Conservation (phyloP, 2,888 invertebrate genomes). For the Andrena hattorfiana region DNA sequence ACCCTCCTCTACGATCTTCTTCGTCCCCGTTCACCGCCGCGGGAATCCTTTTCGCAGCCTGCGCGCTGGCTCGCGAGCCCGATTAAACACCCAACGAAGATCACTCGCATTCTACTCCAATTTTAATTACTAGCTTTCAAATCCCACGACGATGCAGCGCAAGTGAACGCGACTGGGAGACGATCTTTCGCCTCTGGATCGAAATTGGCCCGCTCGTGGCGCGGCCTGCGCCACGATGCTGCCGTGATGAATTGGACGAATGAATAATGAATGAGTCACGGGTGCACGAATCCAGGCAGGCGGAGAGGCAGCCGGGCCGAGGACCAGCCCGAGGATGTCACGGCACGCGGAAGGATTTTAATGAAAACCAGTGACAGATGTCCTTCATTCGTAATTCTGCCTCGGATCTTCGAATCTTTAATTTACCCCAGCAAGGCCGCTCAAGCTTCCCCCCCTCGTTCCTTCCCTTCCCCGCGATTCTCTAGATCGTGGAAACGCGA, state of each 20-base stretch:
- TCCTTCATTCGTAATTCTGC: constrained; percentile 51
- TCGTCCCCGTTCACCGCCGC: no score
- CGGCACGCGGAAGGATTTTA: constrained; percentile 59
- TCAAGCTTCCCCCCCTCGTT: not conserved
- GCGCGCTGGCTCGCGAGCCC: no score
- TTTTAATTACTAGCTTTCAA: not conserved
- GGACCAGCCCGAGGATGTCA: constrained; percentile 41
- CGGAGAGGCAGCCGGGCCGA: constrained; percentile 2
- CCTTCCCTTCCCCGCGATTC: not conserved
- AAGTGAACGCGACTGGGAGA: not conserved
- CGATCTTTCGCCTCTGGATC: constrained; percentile 14
- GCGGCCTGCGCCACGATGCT: constrained; percentile 15
- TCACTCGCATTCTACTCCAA: no score
- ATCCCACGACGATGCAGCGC: not conserved
- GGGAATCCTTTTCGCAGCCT: no score
- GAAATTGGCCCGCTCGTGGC: constrained; percentile 21
- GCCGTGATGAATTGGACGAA: constrained; percentile 56
- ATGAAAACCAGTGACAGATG: constrained; percentile 65
- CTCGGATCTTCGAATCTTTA: constrained; percentile 33
- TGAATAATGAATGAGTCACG: constrained; percentile 66
- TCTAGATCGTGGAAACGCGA: not conserved
- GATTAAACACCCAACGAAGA: no score
- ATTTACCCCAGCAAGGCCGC: constrained; percentile 18
- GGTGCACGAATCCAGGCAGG: constrained; percentile 28
- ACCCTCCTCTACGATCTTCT: no score